Evolutionary conservation across 2,888 invertebrate species (phyloP), one percentile per base, ranked within the genome.

Genomic region (Heliconius ismenius): DNA sequence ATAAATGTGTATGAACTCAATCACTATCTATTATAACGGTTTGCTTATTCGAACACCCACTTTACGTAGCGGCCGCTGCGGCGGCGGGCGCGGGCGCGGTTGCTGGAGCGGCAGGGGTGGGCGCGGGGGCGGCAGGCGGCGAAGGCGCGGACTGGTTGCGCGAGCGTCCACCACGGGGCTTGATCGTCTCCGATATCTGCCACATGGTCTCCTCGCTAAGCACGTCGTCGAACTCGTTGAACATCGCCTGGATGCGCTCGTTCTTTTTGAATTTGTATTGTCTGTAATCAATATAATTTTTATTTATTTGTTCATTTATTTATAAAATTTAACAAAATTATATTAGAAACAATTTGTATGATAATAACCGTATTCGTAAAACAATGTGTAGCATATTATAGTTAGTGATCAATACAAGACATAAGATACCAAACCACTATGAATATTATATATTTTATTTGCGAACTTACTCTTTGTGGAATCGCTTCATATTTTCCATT

Each of bases 171-270:
- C 96, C 97, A 78, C 98, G 95, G 75, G 99, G 99, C 95, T 99
- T 99, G 84, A 99, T 98, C 82, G 96, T 96, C 94, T 99, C 98
- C 0, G 99, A 99, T 86, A 99, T 97, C 91, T 98, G 98, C 99
- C 99, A 99, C 96, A 99, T 98, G 77, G 98, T 97, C 91, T 99
- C 99, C 93, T 99, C 99, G 88, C 97, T 97, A 84, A 99, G 95
- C 89, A 97, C 98, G 91, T 99, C 98, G 88, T 98, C 98, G 93
- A 99, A 99, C 93, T 98, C 98, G 93, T 98, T 98, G 95, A 99
- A 99, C 95, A 98, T 98, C 83, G 97, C 96, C 84, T 99, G 96
- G 83, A 99, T 98, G 83, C 97, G 96, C 89, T 99, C 98, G 91
- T 98, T 98, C 89, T 97, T 97, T 93, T 98, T 98, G 91, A 98